These are phyloP conservation scores for Ostrea denselamellosa DNA, from an alignment of 1,140 invertebrate genomes.

Conservation along the genomic window DNA sequence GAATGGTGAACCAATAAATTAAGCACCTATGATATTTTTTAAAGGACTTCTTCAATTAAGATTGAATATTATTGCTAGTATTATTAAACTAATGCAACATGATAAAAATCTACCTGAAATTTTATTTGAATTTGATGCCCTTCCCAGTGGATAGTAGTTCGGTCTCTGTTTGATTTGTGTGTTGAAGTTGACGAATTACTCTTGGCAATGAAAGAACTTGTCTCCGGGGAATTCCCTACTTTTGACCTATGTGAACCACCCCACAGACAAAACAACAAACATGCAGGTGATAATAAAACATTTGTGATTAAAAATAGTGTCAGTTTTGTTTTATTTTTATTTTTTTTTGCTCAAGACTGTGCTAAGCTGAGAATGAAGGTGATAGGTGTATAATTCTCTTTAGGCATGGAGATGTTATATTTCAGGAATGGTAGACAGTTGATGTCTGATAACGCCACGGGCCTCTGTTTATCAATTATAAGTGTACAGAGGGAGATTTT, in stretches of 20 bases:
- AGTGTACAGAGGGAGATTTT: slow-evolving; percentile 17
- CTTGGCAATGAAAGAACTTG: slow-evolving; percentile 29
- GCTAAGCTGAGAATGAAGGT: slow-evolving; percentile 26
- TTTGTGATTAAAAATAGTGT: slow-evolving; percentile 6
- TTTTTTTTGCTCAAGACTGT: background rate
- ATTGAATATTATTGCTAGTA: too few relatives aligned
- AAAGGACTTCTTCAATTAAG: too few relatives aligned
- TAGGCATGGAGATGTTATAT: slow-evolving; percentile 18
- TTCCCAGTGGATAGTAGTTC: background rate
- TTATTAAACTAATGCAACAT: background rate
- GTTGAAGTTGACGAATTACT: background rate
- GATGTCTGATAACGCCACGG: slow-evolving; percentile 15
- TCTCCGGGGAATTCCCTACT: background rate
- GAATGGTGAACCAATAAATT: background rate
- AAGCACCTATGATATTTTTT: too few relatives aligned
- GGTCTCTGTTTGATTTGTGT: too few relatives aligned
- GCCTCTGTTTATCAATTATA: slow-evolving; percentile 36
- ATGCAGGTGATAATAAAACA: background rate
- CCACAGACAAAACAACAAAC: slow-evolving; percentile 13
- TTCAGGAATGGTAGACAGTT: slow-evolving; percentile 32
- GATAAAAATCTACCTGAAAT: background rate
- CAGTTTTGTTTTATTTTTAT: background rate
- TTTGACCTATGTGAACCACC: background rate
- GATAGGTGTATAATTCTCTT: slow-evolving; percentile 13
- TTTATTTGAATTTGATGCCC: background rate